Evolutionary conservation across 1,140 invertebrate species (phyloP).

Genomic region (Nephotettix cincticeps): DNA sequence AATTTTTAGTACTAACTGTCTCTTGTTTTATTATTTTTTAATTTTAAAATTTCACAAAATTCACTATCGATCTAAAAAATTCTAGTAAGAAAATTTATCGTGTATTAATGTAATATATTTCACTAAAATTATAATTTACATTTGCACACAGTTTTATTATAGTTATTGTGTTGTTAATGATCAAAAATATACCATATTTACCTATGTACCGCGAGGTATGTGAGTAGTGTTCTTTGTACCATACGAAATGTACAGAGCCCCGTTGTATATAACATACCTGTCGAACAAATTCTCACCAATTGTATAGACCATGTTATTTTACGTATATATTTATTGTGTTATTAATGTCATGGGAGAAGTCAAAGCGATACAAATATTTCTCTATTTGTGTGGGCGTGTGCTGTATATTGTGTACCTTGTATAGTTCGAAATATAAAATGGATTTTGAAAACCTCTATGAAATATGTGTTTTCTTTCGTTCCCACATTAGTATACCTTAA

Average conservation of each 20-base stretch:
- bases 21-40: no score
- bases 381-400: constrained; percentile 19
- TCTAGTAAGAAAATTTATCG: no score
- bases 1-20: no score
- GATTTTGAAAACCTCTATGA: constrained; percentile 6
- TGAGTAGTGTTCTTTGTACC: not conserved
- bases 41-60: no score
- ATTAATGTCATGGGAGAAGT: not conserved
- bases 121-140: no score
- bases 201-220: not conserved
- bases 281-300: not conserved
- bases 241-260: not conserved
- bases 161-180: not conserved
- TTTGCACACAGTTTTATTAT: no score
- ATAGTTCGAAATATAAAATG: constrained; percentile 18
- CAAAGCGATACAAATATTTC: constrained; percentile 17
- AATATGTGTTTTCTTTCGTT: not conserved
- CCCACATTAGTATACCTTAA: no score
- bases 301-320: constrained; percentile 1
- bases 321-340: constrained; percentile 15
- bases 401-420: constrained; percentile 17
- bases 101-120: no score
- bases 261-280: not conserved
- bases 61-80: no score
- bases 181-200: not conserved